These are phyloP conservation scores for Heliconius sara DNA, from an alignment of 2,888 invertebrate genomes.

Conservation along the genomic window DNA sequence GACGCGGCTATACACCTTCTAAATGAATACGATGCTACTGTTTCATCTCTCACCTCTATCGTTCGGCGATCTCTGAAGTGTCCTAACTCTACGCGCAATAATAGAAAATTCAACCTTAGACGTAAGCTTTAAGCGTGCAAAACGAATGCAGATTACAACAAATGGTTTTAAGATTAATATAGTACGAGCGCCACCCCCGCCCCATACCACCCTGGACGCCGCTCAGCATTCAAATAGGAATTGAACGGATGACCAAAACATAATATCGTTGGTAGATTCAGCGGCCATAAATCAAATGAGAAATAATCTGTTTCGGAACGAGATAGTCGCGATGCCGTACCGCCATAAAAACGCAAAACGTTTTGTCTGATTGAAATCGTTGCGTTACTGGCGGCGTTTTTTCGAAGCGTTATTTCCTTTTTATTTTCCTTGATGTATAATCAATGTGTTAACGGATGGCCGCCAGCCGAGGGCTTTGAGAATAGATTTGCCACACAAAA, in stretches of 20 bases:
- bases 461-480: slow-evolving; percentile 71
- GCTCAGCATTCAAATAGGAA: slow-evolving; percentile 84
- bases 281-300: slow-evolving; percentile 85
- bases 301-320: slow-evolving; percentile 84
- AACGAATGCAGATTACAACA: slow-evolving; percentile 80
- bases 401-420: slow-evolving; percentile 78
- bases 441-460: slow-evolving; percentile 84
- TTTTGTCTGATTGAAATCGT: slow-evolving; percentile 84
- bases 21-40: slow-evolving; percentile 83
- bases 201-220: slow-evolving; percentile 81
- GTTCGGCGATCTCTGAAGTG: slow-evolving; percentile 78
- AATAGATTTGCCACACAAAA: slow-evolving; percentile 83
- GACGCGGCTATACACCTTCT: slow-evolving; percentile 75
- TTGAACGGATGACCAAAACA: slow-evolving; percentile 85
- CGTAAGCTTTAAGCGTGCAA: slow-evolving; percentile 60
- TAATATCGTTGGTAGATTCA: slow-evolving; percentile 83
- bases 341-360: slow-evolving; percentile 84
- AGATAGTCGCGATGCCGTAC: slow-evolving; percentile 80
- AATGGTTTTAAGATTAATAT: slow-evolving; percentile 84
- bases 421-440: slow-evolving; percentile 83
- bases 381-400: slow-evolving; percentile 72
- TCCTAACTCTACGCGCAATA: slow-evolving; percentile 75
- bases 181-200: slow-evolving; percentile 82
- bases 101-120: slow-evolving; percentile 73
- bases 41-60: slow-evolving; percentile 85